Evolutionary conservation across 2,888 invertebrate species (phyloP).

Genomic region (Eucera pruinosa): DNA sequence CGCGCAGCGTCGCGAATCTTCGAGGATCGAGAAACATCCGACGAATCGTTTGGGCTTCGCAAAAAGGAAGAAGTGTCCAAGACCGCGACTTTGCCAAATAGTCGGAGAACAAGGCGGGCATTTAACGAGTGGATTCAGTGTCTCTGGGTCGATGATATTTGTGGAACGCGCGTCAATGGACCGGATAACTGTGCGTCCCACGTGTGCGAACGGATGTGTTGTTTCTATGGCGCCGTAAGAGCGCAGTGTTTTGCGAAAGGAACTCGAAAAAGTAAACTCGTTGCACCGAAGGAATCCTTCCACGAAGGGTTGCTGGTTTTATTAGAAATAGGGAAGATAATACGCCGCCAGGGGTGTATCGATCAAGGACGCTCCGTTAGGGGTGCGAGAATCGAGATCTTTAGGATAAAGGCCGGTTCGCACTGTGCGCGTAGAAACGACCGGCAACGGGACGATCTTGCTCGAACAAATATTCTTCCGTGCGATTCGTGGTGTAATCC

Average conservation of each 20-base stretch:
- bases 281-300: conserved; percentile 11
- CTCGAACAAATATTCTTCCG: too few relatives aligned
- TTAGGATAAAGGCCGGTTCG: conserved; percentile 22
- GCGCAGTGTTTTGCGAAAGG: not conserved
- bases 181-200: not conserved
- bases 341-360: not conserved
- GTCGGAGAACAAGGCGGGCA: not conserved
- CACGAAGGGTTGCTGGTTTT: conserved; percentile 5
- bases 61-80: not conserved
- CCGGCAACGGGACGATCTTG: too few relatives aligned
- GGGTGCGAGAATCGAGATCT: conserved; percentile 8
- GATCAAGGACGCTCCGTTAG: conserved; percentile 5
- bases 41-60: too few relatives aligned
- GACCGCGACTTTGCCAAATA: conserved; percentile 5
- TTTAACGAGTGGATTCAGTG: not conserved
- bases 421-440: too few relatives aligned
- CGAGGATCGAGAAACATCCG: not conserved
- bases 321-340: not conserved
- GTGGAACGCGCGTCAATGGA: not conserved
- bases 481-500: too few relatives aligned
- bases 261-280: conserved; percentile 5
- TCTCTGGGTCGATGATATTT: not conserved
- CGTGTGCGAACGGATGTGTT: not conserved
- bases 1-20: not conserved
- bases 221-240: not conserved